phyloP scores from a whole-genome alignment of 1,140 invertebrate genomes.

The Euura lappo region DNA sequence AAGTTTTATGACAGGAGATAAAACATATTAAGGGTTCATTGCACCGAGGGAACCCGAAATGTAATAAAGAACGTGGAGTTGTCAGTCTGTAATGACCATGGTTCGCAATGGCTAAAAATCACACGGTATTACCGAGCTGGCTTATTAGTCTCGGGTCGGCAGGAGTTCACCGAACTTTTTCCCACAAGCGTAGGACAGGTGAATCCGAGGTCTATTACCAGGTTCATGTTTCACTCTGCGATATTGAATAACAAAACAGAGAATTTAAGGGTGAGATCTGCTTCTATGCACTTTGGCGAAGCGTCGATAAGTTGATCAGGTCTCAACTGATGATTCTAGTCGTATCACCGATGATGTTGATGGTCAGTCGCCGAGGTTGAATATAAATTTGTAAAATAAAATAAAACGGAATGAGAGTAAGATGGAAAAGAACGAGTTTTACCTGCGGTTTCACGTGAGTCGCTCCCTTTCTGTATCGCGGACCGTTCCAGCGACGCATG shows the following conservation, averaged over 20 bases:
- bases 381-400: not conserved
- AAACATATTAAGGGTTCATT: too few relatives aligned
- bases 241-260: too few relatives aligned
- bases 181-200: not conserved
- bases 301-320: not conserved
- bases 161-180: not conserved
- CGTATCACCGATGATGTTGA: not conserved
- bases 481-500: constrained; percentile 12
- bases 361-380: not conserved
- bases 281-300: not conserved
- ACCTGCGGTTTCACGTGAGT: not conserved
- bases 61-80: not conserved
- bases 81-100: not conserved
- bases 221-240: too few relatives aligned
- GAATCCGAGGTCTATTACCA: too few relatives aligned
- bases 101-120: not conserved
- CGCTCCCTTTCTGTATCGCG: constrained; percentile 7
- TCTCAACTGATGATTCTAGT: not conserved
- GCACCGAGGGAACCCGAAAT: too few relatives aligned
- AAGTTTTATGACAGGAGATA: too few relatives aligned
- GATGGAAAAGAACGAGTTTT: not conserved
- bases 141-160: not conserved
- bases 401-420: not conserved
- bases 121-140: not conserved
- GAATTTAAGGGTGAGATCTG: not conserved